Evolutionary conservation across 2,113 vertebrate genomes (phyloP), one percentile per base, ranked within the genome.

Genomic region (Lagopus leucura): DNA sequence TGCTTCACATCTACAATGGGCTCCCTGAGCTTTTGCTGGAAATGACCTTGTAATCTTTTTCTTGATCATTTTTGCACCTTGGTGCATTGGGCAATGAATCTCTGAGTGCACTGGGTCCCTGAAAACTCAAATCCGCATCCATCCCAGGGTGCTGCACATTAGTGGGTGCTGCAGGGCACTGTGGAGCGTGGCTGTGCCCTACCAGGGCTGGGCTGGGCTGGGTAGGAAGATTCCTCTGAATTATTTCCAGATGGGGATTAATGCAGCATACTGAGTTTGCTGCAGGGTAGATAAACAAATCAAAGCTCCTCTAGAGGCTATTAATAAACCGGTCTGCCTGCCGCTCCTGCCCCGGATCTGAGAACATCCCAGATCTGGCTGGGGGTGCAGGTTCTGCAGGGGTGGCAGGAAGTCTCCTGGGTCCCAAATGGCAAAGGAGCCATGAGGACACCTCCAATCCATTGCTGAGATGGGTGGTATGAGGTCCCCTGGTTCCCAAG

Each of bases 231-330:
- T 90, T 94, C 93, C 88, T 94, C 86, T 92, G 82, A 95, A 95
- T 96, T 88, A 95, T 77, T 96, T 96, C 95, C 96, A 96, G 95
- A 95, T 95, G 92, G 95, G 92, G 95, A 96, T 96, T 96, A 96
- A 95, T 71, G 92, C 88, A 83, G 74, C 73, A 95, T 73, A 88
- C 36, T 0, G 19, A 90, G 86, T 81, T 91, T 92, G 69, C 93
- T 88, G 92, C 82, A 94, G 90, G 92, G 70, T 18, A 77, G 55
- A 96, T 90, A 94, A 96, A 93, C 86, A 95, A 94, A 74, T 50
- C 80, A 90, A 96, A 96, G 93, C 90, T 96, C 42, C 80, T 95
- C 34, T 3, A 61, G 69, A 86, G 80, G 76, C 88, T 95, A 92
- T 96, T 95, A 96, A 95, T 96, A 95, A 93, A 94, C 65, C 0